A percentile compares a stretch with the other conserved stretches of the same genome.
Conservation (phyloP, 2,888 invertebrate species). For the Electrophaes corylata region DNA sequence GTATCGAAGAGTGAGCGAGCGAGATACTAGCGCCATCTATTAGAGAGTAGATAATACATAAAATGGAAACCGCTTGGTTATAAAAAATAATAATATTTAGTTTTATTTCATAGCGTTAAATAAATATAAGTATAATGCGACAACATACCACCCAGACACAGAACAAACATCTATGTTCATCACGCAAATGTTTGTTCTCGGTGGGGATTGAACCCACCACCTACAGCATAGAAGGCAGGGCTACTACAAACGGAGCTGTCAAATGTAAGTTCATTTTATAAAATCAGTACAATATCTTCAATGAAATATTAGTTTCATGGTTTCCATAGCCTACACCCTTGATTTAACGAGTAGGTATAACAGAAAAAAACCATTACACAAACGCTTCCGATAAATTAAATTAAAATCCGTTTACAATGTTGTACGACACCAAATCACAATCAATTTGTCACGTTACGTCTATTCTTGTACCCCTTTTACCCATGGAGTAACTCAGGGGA, state of each 20-base stretch:
- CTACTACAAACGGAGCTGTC: too few species aligned
- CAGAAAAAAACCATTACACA: conserved; percentile 34
- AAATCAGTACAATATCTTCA: background rate
- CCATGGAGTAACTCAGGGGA: conserved; percentile 9
- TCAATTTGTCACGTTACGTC: conserved; percentile 75
- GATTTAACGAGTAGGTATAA: conserved; percentile 4
- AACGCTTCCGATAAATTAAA: conserved; percentile 60
- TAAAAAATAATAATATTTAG: too few species aligned
- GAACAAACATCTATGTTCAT: too few species aligned
- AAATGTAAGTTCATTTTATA: too few species aligned
- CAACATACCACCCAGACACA: too few species aligned
- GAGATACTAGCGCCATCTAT: conserved; percentile 33
- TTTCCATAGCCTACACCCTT: conserved; percentile 1
- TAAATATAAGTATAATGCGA: too few species aligned
- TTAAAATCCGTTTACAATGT: conserved; percentile 64
- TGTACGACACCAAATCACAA: conserved; percentile 68
- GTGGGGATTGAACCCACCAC: too few species aligned
- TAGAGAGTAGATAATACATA: conserved; percentile 24
- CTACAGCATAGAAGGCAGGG: too few species aligned
- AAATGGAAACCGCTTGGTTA: background rate
- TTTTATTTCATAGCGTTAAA: too few species aligned
- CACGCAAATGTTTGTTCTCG: too few species aligned
- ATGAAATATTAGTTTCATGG: conserved; percentile 14
- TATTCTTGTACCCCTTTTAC: conserved; percentile 69
- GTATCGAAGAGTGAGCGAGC: background rate